A percentile compares a stretch with the other conserved stretches of the same genome.
Conservation (phyloP, 2,113 vertebrate species). For the Tursiops truncatus region DNA sequence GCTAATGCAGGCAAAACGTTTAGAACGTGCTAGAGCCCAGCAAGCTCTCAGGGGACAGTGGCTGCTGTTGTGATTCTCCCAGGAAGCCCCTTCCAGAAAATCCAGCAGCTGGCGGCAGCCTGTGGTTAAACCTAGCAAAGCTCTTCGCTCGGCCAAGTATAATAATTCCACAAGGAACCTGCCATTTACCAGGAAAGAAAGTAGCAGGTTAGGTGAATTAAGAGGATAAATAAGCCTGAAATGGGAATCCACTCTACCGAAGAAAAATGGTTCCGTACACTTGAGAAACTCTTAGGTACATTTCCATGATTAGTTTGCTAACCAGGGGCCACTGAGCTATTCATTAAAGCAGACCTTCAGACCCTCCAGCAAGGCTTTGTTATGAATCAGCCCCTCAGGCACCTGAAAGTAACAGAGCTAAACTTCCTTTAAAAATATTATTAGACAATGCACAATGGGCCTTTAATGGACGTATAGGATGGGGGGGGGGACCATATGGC, state of each 20-base stretch:
- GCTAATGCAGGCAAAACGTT: not conserved
- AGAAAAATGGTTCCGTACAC: slow-evolving; percentile 4
- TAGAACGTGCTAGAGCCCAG: accelerated
- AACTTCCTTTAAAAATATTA: not conserved
- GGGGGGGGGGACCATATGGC: not conserved
- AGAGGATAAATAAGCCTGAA: slow-evolving; percentile 8
- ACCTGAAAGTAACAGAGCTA: not conserved
- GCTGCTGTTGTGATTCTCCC: not conserved
- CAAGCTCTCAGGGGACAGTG: accelerated
- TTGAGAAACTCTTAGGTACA: not conserved
- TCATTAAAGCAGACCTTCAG: not conserved
- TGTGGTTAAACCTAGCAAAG: not conserved
- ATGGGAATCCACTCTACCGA: not conserved
- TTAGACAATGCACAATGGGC: not conserved
- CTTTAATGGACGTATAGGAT: not conserved
- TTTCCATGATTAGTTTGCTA: slow-evolving; percentile 11
- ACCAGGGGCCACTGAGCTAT: not conserved
- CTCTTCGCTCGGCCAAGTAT: not conserved
- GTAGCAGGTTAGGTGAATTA: not conserved
- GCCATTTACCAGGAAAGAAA: not conserved
- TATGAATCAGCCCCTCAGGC: not conserved
- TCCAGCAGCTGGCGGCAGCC: too few species aligned
- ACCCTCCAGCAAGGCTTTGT: not conserved
- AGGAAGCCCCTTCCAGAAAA: not conserved
- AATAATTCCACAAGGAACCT: not conserved